Evolutionary conservation across 1,140 invertebrate species (phyloP), one percentile per base, ranked within the genome.

Genomic region (Chrysopa pallens): DNA sequence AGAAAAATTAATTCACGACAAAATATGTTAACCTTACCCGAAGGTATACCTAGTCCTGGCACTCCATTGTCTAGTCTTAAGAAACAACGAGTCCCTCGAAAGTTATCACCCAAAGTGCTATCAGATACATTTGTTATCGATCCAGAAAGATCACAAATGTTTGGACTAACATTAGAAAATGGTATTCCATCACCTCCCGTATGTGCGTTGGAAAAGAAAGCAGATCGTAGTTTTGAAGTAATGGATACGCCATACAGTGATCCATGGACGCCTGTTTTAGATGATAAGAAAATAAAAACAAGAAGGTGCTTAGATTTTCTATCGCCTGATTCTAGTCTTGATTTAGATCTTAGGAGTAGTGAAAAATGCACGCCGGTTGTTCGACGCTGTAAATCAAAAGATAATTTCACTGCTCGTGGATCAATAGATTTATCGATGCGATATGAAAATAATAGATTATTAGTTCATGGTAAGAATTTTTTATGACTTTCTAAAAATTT

Each of bases 391-490:
- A 33, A 33, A 33, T 33, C 31, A 4, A 33, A 33, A 6, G 31
- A 33, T 11, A 33, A 33, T 33, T 12, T 33, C 4, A 9, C n/a
- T 2, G 31, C 9, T 5, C 7, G 8, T 27, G 11, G 11, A 29
- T 27, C 27, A 3, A 29, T n/a, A 11, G 48, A 52, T 36, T 45
- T 60, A 42, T 51, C 52, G 15, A 50, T 58, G 14, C 44, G 46
- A 36, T 38, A 36, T 35, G 31, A 44, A 14, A 42, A 42, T 7
- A 47, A 49, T 7, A 39, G 43, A 15, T 38, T 59, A 27, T 40
- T 48, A 29, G 48, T 57, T 8, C 50, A 55, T 41, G 49, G 57
- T 59, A 42, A 53, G 53, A 49, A 38, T 28, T 42, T 29, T 42
- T 9, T 42, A 35, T 14, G 4, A 33, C n/a, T 33, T 11, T 31